Percentiles rank a stretch among this genome's conserved stretches.
Evolutionary conservation across 1,140 invertebrate species (phyloP).

Genomic region (Drosophila watanabei): DNA sequence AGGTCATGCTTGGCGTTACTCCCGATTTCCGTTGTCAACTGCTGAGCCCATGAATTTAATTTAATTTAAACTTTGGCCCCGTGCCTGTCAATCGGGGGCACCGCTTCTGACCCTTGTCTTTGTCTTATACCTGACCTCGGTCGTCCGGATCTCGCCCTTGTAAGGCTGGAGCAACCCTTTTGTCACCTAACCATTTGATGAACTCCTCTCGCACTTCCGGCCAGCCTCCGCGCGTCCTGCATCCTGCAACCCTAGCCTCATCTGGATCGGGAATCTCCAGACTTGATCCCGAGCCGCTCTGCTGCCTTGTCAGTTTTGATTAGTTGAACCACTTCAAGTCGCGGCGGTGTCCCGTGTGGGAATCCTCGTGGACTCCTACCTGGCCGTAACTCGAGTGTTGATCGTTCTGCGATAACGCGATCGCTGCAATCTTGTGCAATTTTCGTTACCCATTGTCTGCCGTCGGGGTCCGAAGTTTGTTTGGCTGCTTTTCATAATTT

Average conservation of each 20-base stretch:
- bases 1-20: constrained; percentile 8
- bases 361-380: constrained; percentile 55
- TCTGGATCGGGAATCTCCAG: constrained; percentile 41
- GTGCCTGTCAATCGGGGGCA: constrained; percentile 55
- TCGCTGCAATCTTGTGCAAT: constrained; percentile 70
- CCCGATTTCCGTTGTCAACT: constrained; percentile 49
- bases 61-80: constrained; percentile 80
- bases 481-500: constrained; percentile 75
- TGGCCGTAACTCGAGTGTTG: constrained; percentile 65
- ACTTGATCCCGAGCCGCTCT: constrained; percentile 72
- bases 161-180: constrained; percentile 72
- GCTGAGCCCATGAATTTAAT: constrained; percentile 80
- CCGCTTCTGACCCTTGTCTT: constrained; percentile 70
- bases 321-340: constrained; percentile 79
- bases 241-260: constrained; percentile 22
- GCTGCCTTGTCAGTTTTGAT: constrained; percentile 80
- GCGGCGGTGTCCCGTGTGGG: constrained; percentile 64
- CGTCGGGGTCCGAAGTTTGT: constrained; percentile 44
- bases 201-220: constrained; percentile 70
- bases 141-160: constrained; percentile 29
- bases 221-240: constrained; percentile 34
- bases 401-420: constrained; percentile 64
- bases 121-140: constrained; percentile 76
- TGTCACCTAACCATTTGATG: constrained; percentile 79
- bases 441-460: constrained; percentile 45